These are phyloP conservation scores for Athalia rosae DNA, from an alignment of 2,888 invertebrate genomes.

Conservation along the genomic window DNA sequence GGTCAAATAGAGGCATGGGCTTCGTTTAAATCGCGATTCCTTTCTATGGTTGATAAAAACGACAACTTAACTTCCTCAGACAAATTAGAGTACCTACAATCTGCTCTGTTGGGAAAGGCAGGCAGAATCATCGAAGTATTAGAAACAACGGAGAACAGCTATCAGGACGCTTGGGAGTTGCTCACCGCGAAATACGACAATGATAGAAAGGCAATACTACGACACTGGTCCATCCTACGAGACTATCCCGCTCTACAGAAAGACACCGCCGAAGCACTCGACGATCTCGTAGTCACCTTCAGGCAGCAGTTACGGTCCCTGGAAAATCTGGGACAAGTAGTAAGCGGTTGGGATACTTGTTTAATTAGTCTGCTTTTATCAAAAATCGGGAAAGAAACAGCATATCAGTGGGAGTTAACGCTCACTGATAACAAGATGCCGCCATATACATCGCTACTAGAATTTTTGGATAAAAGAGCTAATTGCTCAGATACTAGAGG, in stretches of 20 bases:
- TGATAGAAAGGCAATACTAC: conserved; percentile 8
- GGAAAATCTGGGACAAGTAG: conserved; percentile 35
- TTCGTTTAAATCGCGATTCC: background rate
- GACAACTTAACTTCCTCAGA: conserved; percentile 4
- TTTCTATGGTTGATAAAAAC: conserved; percentile 16
- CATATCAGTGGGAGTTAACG: conserved; percentile 47
- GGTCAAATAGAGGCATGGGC: conserved; percentile 5
- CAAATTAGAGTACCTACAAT: conserved; percentile 5
- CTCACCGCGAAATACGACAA: conserved; percentile 5
- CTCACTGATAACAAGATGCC: conserved; percentile 48
- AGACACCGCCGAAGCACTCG: conserved; percentile 41
- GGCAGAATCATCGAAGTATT: background rate
- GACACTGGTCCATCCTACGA: background rate
- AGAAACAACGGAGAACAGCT: conserved; percentile 3
- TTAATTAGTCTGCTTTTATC: conserved; percentile 28
- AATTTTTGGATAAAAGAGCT: conserved; percentile 47
- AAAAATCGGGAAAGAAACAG: conserved; percentile 37
- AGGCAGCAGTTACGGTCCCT: conserved; percentile 49
- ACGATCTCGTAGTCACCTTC: conserved; percentile 46
- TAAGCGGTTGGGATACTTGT: conserved; percentile 34
- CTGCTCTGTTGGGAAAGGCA: conserved; percentile 7
- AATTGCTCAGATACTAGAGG: conserved; percentile 38
- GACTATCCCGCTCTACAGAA: background rate
- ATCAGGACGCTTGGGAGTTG: conserved; percentile 2
- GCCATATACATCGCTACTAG: conserved; percentile 28